These are phyloP conservation scores for Melanotus villosus DNA, from an alignment of 2,888 invertebrate genomes.

Conservation along the genomic window DNA sequence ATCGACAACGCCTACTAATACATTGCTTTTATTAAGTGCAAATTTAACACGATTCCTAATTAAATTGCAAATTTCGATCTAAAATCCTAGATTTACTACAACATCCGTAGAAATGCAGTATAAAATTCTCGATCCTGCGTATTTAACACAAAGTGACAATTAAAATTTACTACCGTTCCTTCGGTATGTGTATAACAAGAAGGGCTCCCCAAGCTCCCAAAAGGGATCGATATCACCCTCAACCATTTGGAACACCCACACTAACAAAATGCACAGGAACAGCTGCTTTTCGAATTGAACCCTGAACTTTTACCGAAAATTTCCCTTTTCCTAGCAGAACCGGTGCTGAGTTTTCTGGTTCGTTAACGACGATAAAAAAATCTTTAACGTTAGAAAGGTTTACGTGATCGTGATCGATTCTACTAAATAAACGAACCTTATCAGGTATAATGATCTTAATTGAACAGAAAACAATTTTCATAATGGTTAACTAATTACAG, in stretches of 20 bases:
- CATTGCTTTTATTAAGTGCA: too few relatives aligned
- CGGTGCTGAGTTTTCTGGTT: constrained; percentile 2
- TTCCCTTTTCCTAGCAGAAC: constrained; percentile 13
- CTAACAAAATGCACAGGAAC: constrained; percentile 3
- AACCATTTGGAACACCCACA: background rate
- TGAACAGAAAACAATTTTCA: constrained; percentile 6
- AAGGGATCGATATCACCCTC: constrained; percentile 30
- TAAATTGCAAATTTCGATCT: too few relatives aligned
- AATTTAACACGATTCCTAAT: too few relatives aligned
- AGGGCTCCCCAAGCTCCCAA: too few relatives aligned
- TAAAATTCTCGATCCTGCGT: too few relatives aligned
- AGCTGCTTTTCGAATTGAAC: constrained; percentile 16
- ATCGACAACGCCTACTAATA: too few relatives aligned
- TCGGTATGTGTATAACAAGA: background rate
- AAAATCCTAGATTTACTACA: too few relatives aligned
- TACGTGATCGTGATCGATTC: constrained; percentile 21
- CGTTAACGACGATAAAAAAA: background rate
- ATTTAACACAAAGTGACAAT: background rate
- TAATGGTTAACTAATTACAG: constrained; percentile 6
- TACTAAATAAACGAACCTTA: constrained; percentile 18
- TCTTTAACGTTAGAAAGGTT: background rate
- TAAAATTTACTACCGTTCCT: background rate
- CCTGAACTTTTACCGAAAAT: constrained; percentile 33
- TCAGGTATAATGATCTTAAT: constrained; percentile 1
- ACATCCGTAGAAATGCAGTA: too few relatives aligned